A percentile compares a stretch with the other conserved stretches of the same genome.
These are phyloP conservation scores for Antennarius maculatus DNA, from an alignment of 2,797 vertebrate species.

Conservation along the genomic window DNA sequence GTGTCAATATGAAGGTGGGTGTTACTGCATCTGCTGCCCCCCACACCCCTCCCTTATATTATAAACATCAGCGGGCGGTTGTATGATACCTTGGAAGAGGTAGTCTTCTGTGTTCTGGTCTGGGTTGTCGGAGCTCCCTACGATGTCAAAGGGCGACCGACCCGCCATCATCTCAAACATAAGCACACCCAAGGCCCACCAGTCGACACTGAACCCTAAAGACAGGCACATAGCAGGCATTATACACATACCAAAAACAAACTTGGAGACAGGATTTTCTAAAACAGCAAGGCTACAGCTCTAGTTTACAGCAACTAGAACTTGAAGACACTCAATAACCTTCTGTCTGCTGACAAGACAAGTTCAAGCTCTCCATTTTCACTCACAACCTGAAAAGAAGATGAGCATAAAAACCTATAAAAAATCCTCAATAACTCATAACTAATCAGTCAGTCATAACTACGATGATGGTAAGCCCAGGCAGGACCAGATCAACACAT, in stretches of 20 bases:
- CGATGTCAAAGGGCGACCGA: conserved; percentile 96
- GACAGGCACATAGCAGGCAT: background rate
- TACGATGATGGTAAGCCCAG: too few relatives aligned
- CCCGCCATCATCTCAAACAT: conserved; percentile 99
- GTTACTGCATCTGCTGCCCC: conserved; percentile 26
- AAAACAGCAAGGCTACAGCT: background rate
- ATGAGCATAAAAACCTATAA: too few relatives aligned
- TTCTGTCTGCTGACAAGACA: too few relatives aligned
- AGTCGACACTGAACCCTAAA: conserved; percentile 96
- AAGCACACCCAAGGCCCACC: conserved; percentile 96
- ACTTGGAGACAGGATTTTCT: background rate
- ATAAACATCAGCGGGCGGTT: background rate
- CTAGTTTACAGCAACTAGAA: background rate
- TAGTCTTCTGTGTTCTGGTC: conserved; percentile 99
- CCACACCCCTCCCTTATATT: background rate
- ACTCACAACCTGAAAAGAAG: too few relatives aligned
- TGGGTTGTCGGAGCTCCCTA: conserved; percentile 97
- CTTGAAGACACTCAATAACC: background rate
- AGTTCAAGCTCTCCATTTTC: too few relatives aligned
- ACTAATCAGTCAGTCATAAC: too few relatives aligned
- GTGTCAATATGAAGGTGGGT: conserved; percentile 54
- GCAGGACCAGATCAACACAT: too few relatives aligned
- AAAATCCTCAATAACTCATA: too few relatives aligned
- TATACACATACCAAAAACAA: background rate
- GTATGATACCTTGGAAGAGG: conserved; percentile 93